phyloP scores from a whole-genome alignment of 2,888 invertebrate species.

The Tineola bisselliella region DNA sequence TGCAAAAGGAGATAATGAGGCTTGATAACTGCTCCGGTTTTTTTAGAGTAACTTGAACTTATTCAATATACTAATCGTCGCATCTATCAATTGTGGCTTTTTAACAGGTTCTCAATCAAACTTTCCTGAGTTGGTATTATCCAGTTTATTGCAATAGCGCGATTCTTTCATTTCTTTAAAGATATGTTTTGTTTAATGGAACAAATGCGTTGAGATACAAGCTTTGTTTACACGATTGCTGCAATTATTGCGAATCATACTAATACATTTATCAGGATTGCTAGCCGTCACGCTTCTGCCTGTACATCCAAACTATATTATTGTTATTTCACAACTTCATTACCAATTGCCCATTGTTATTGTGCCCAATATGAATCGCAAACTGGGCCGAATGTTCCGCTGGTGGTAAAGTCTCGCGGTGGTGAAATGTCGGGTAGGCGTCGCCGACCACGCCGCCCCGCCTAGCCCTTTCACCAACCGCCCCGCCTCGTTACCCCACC shows the following conservation, averaged over 20 bases:
- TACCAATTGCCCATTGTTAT: constrained; percentile 9
- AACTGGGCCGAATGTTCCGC: constrained; percentile 45
- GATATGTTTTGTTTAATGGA: background rate
- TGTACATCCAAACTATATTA: background rate
- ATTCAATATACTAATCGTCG: no score
- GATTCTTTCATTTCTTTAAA: background rate
- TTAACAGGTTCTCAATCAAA: background rate
- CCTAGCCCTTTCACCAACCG: constrained; percentile 60
- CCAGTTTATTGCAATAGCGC: background rate
- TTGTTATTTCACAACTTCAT: constrained; percentile 10
- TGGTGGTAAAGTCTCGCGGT: constrained; percentile 28
- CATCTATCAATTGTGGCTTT: no score
- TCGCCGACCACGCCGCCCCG: constrained; percentile 58
- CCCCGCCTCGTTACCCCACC: constrained; percentile 44
- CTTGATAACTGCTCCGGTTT: background rate
- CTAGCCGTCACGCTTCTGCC: background rate
- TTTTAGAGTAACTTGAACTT: background rate
- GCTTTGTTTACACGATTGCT: background rate
- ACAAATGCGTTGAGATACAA: background rate
- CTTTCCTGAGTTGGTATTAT: background rate
- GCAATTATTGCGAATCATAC: background rate
- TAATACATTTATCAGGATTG: background rate
- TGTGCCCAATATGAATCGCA: constrained; percentile 30
- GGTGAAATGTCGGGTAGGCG: constrained; percentile 61
- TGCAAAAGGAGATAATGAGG: background rate